Evolutionary conservation across 2,113 vertebrate species (phyloP), one percentile per base, ranked within the genome.

Genomic region (Ivindomyrus marchei): DNA sequence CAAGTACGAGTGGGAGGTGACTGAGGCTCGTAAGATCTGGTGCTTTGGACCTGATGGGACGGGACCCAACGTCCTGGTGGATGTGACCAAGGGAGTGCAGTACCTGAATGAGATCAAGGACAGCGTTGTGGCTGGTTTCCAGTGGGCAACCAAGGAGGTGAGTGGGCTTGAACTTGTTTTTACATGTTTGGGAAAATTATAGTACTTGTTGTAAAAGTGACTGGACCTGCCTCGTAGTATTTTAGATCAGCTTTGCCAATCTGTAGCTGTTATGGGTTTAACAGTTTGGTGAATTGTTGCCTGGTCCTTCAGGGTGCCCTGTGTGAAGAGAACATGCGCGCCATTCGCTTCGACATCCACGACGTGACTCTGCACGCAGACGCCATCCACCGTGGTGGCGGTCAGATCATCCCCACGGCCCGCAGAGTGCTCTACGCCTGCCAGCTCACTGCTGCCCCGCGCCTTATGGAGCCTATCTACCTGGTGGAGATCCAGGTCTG

Each of bases 51-150:
- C 98, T 0, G 98, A 99, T 0, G 98, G 98, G 93, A 99, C 95
- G 0, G 98, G 98, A 0, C 98, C 98, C 92, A 99, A 99, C 93
- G 91, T 99, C 87, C 94, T 99, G 90, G 97, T 98, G 0, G 98
- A 99, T 1, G 97, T 99, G 91, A 99, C 97, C 94, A 99, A 99
- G 94, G 98, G 98, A 0, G 98, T 99, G 92, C 98, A 99, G 95
- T 99, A 99, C 95, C 97, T 99, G 36, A 99, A 98, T 0, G 98
- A 99, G 94, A 99, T 99, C 94, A 99, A 99, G 96, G 98, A 99
- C 92, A 99, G 98, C 0, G 98, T 99, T 91, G 98, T 99, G 89
- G 98, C 98, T 0, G 98, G 98, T 10, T 99, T 99, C 95, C 98
- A 99, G 96, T 99, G 98, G 98, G 98, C 98, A 0, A 96, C 96